Evolutionary conservation across 2,797 vertebrate species (phyloP).

Genomic region (Columba guinea): DNA sequence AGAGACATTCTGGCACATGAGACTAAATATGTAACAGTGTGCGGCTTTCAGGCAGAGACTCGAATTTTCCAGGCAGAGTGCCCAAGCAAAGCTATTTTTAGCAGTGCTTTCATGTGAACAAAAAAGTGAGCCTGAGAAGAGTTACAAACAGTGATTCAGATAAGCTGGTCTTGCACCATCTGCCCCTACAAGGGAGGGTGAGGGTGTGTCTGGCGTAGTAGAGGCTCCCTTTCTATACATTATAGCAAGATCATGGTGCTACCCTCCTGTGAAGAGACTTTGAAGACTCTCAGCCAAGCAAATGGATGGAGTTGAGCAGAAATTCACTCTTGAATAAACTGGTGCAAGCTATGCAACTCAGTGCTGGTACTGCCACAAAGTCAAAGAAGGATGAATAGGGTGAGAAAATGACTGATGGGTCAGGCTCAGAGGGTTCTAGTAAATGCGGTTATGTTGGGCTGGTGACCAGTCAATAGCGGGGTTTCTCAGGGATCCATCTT

Average conservation of each 20-base stretch:
- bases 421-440: too few relatives aligned
- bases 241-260: neutral
- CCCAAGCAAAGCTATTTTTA: neutral
- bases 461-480: too few relatives aligned
- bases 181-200: neutral
- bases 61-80: neutral
- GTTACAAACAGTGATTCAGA: neutral
- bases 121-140: neutral
- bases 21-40: neutral
- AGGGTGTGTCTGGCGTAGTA: neutral
- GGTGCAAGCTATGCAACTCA: neutral
- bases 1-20: neutral
- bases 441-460: too few relatives aligned
- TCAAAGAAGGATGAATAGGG: neutral
- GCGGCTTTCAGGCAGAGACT: fast-evolving
- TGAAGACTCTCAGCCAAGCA: neutral
- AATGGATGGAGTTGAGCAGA: neutral
- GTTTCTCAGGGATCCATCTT: too few relatives aligned
- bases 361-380: neutral
- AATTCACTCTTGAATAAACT: neutral
- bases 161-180: neutral
- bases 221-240: neutral
- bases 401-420: too few relatives aligned
- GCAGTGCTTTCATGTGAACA: neutral
- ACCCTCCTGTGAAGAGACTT: neutral